Evolutionary conservation across 2,797 vertebrate genomes (phyloP).

Genomic region (Apodemus agrarius): DNA sequence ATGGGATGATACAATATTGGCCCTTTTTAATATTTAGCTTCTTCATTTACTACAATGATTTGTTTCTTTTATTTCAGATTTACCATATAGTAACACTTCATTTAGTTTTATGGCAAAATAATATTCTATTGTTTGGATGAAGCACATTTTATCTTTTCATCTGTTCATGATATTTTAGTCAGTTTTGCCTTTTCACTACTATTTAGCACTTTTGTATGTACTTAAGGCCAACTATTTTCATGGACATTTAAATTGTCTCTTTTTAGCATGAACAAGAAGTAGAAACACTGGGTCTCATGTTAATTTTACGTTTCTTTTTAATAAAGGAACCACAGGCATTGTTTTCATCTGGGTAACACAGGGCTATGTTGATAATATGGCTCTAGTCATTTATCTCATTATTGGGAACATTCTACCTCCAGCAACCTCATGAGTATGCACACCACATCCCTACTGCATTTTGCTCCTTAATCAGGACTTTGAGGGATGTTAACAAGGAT

Average conservation of each 20-base stretch:
- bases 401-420: neutral
- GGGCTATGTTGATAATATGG: neutral
- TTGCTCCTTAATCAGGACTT: neutral
- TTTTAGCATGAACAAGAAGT: neutral
- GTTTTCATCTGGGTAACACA: conserved; percentile 16
- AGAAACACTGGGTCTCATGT: neutral
- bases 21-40: neutral
- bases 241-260: neutral
- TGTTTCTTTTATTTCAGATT: conserved; percentile 28
- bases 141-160: neutral
- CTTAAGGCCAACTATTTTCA: neutral
- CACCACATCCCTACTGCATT: neutral
- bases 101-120: conserved; percentile 14
- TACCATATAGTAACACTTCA: neutral
- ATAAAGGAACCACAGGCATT: neutral
- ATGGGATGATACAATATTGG: neutral
- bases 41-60: neutral
- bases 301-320: neutral
- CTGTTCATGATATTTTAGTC: neutral
- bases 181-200: neutral
- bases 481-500: neutral
- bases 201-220: neutral
- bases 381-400: neutral
- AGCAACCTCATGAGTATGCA: neutral
- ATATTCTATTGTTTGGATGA: neutral